Conservation (phyloP, 2,888 invertebrate genomes). For the Chloroclysta siterata region DNA sequence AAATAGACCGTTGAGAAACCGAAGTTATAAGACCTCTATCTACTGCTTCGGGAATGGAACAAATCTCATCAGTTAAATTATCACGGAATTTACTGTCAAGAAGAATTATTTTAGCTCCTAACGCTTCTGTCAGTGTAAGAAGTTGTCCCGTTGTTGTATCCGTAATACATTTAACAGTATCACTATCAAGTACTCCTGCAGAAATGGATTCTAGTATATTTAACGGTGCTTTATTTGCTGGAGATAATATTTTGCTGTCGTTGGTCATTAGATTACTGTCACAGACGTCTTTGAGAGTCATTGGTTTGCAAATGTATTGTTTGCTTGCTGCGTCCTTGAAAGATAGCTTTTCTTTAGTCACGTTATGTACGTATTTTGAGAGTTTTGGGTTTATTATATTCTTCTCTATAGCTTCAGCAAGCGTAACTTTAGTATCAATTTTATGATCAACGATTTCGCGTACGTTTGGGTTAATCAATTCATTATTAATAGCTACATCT, state of each 20-base stretch:
- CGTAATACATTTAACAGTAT: conserved; percentile 92
- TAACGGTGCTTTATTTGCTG: conserved; percentile 90
- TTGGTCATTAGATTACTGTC: conserved; percentile 92
- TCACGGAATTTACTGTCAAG: conserved; percentile 90
- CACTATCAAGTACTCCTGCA: conserved; percentile 94
- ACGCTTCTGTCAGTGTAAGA: conserved; percentile 93
- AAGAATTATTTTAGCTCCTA: conserved; percentile 91
- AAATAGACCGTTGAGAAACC: conserved; percentile 94
- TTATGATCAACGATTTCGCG: conserved; percentile 94
- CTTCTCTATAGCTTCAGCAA: conserved; percentile 91
- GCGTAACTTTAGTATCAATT: conserved; percentile 91
- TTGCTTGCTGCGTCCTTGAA: conserved; percentile 93
- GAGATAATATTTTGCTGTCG: conserved; percentile 91
- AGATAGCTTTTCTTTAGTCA: conserved; percentile 90
- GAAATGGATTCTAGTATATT: conserved; percentile 94
- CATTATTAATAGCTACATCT: conserved; percentile 91
- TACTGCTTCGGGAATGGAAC: conserved; percentile 94
- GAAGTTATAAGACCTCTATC: conserved; percentile 95
- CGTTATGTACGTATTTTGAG: conserved; percentile 91
- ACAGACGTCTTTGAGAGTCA: conserved; percentile 95
- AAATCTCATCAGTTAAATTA: conserved; percentile 88
- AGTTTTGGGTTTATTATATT: conserved; percentile 92
- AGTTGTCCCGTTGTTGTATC: conserved; percentile 92
- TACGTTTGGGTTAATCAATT: conserved; percentile 90
- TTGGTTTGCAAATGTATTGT: conserved; percentile 93